Evolutionary conservation across 2,888 invertebrate genomes (phyloP).

Genomic region (Parnassius apollo): DNA sequence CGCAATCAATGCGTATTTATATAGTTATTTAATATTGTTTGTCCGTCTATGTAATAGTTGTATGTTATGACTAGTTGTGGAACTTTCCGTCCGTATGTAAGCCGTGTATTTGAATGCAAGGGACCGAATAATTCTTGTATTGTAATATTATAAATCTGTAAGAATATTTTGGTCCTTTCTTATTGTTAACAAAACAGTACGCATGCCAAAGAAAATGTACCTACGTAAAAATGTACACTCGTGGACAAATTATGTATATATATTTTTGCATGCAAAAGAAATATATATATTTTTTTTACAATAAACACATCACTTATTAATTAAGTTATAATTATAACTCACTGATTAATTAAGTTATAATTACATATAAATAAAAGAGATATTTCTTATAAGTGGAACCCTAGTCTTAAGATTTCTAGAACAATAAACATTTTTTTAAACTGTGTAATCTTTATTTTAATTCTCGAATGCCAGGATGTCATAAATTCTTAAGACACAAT

Average conservation of each 20-base stretch:
- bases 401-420: conserved; percentile 68
- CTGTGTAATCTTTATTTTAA: conserved; percentile 33
- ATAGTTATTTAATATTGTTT: conserved; percentile 22
- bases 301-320: conserved; percentile 39
- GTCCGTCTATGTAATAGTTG: conserved; percentile 26
- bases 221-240: conserved; percentile 44
- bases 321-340: conserved; percentile 33
- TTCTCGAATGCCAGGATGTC: background rate
- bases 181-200: conserved; percentile 5
- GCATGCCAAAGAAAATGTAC: conserved; percentile 59
- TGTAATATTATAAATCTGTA: background rate
- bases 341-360: conserved; percentile 47
- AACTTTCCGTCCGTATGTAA: conserved; percentile 30
- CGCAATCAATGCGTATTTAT: conserved; percentile 21
- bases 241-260: conserved; percentile 38
- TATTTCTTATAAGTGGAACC: conserved; percentile 48
- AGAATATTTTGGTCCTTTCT: background rate
- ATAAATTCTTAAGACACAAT: too few species aligned
- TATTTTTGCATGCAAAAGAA: conserved; percentile 54
- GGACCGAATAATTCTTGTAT: conserved; percentile 4
- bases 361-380: conserved; percentile 32
- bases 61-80: conserved; percentile 12
- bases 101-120: conserved; percentile 5
- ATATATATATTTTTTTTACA: conserved; percentile 34
- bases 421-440: conserved; percentile 41